phyloP scores from a whole-genome alignment of 2,113 vertebrate species.

The Upupa epops region DNA sequence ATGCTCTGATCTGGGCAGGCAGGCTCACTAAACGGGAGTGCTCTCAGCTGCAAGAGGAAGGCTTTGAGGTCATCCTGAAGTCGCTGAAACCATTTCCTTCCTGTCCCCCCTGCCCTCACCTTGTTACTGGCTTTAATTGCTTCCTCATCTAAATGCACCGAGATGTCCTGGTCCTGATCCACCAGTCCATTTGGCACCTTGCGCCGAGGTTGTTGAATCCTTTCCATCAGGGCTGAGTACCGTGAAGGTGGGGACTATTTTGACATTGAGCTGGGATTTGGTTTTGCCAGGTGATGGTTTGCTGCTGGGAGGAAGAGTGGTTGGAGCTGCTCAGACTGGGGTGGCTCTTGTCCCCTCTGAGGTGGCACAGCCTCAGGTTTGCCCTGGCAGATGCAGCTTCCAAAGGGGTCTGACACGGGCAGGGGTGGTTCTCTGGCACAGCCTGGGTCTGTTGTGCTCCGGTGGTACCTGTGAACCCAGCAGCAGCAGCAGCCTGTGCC shows the following conservation, averaged over 20 bases:
- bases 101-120: not conserved
- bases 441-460: fast-evolving
- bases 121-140: conserved; percentile 20
- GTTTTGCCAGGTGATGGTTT: not conserved
- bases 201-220: not conserved
- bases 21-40: fast-evolving
- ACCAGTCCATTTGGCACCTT: not conserved
- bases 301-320: fast-evolving
- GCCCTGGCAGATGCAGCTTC: fast-evolving
- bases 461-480: fast-evolving
- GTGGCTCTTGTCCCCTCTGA: fast-evolving
- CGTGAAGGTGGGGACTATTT: not conserved
- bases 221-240: not conserved
- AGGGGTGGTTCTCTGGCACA: fast-evolving
- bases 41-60: not conserved
- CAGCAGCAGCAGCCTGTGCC: not conserved
- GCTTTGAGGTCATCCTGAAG: not conserved
- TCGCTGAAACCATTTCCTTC: not conserved
- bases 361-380: not conserved
- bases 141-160: not conserved
- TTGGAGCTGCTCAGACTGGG: not conserved
- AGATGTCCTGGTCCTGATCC: not conserved
- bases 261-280: not conserved
- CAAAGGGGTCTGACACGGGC: fast-evolving
- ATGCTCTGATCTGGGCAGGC: fast-evolving